Evolutionary conservation across 2,888 invertebrate genomes (phyloP).

Genomic region (Drosophila formosana): DNA sequence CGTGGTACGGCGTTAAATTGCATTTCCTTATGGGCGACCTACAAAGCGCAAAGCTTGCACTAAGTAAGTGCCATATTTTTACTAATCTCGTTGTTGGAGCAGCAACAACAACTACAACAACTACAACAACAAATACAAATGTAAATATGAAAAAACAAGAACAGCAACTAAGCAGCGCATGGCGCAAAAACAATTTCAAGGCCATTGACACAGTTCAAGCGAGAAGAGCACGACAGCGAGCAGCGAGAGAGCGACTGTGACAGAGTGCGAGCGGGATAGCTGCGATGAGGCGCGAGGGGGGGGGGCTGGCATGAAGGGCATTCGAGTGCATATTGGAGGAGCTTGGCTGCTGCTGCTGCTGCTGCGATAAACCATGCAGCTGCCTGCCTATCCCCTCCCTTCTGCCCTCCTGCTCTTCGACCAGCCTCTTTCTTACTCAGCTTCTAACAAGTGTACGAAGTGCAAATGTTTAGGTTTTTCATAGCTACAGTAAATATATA

Average conservation of each 20-base stretch:
- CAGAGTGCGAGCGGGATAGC: conserved; percentile 10
- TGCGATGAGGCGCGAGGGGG: background rate
- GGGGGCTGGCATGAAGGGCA: conserved; percentile 62
- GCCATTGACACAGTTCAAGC: conserved; percentile 78
- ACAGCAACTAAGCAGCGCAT: conserved; percentile 61
- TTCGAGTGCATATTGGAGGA: conserved; percentile 64
- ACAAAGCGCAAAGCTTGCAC: conserved; percentile 29
- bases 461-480: conserved; percentile 76
- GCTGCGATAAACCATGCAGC: conserved; percentile 74
- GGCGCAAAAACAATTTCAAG: conserved; percentile 80
- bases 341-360: conserved; percentile 43
- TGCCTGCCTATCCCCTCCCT: conserved; percentile 15
- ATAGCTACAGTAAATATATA: conserved; percentile 47
- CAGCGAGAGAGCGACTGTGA: conserved; percentile 2
- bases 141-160: conserved; percentile 45
- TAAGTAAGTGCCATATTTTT: conserved; percentile 52
- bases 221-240: conserved; percentile 40
- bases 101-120: conserved; percentile 12
- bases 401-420: conserved; percentile 7
- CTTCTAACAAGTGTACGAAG: conserved; percentile 65
- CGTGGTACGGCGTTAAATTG: conserved; percentile 42
- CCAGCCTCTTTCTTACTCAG: conserved; percentile 44
- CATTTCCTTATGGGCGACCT: conserved; percentile 63
- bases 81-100: conserved; percentile 56
- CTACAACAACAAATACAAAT: conserved; percentile 18